Conservation (phyloP, 2,797 vertebrate genomes). For the Chanos chanos region DNA sequence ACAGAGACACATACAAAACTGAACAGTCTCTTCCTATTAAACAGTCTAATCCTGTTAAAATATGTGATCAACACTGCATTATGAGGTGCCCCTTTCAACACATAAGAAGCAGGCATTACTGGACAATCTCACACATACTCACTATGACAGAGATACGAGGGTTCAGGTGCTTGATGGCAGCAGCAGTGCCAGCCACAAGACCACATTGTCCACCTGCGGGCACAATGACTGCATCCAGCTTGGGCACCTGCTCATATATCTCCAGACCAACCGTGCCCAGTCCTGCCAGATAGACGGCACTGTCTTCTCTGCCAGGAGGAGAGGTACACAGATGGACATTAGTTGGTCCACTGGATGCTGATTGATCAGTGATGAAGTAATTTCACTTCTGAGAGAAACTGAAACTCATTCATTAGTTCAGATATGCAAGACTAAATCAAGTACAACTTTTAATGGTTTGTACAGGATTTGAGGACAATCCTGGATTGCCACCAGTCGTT, state of each 20-base stretch:
- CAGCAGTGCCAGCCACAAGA: slow-evolving; percentile 79
- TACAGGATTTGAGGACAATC: no score
- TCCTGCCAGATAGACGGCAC: slow-evolving; percentile 78
- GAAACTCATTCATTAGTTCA: no score
- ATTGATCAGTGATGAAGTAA: not conserved
- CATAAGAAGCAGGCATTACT: no score
- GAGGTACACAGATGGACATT: slow-evolving; percentile 12
- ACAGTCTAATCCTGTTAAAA: no score
- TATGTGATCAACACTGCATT: no score
- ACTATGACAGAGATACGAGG: slow-evolving; percentile 78
- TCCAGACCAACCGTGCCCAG: slow-evolving; percentile 86
- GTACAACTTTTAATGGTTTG: no score
- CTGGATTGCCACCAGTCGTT: no score
- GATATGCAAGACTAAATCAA: no score
- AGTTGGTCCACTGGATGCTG: not conserved
- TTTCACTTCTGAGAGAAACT: no score
- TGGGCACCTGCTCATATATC: slow-evolving; percentile 83
- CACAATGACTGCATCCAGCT: slow-evolving; percentile 82
- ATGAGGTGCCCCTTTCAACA: no score
- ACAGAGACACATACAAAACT: no score
- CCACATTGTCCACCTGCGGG: slow-evolving; percentile 82
- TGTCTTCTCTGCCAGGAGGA: slow-evolving; percentile 71
- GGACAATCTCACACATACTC: slow-evolving; percentile 57
- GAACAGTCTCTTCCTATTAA: no score
- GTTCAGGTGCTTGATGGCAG: slow-evolving; percentile 85